phyloP scores from a whole-genome alignment of 2,113 vertebrate species.

The Amphiprion ocellaris region DNA sequence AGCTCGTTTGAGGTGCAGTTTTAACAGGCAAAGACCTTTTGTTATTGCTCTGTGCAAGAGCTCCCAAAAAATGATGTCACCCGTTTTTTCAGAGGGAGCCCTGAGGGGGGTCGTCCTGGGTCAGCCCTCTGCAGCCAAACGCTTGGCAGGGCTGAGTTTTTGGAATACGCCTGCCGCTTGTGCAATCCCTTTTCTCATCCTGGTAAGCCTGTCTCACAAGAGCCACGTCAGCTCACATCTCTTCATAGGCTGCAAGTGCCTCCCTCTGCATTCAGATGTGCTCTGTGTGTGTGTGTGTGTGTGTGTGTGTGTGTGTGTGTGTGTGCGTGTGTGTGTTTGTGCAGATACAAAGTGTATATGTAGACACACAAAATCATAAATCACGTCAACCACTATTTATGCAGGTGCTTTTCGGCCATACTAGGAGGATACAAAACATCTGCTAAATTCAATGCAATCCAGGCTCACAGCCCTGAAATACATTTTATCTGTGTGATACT shows the following conservation, averaged over 20 bases:
- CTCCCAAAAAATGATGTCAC: constrained; percentile 68
- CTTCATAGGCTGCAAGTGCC: constrained; percentile 48
- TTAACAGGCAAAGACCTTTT: constrained; percentile 20
- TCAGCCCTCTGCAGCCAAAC: constrained; percentile 61
- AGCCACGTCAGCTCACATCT: constrained; percentile 68
- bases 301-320: constrained; percentile 15
- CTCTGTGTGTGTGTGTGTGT: background rate
- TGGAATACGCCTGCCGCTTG: constrained; percentile 48
- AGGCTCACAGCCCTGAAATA: background rate
- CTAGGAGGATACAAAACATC: too few relatives aligned
- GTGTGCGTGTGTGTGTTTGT: background rate
- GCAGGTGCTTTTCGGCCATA: too few relatives aligned
- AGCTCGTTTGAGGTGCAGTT: constrained; percentile 3
- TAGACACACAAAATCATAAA: background rate
- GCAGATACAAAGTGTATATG: background rate
- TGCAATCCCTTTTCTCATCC: constrained; percentile 52
- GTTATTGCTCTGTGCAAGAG: constrained; percentile 18
- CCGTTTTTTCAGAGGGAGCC: constrained; percentile 41
- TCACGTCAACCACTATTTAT: too few relatives aligned
- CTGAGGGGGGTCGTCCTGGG: constrained; percentile 48
- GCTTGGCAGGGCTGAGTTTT: constrained; percentile 46
- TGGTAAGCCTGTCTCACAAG: constrained; percentile 57
- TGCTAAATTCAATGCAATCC: too few relatives aligned
- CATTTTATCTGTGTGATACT: background rate
- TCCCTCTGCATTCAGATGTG: constrained; percentile 42